Evolutionary conservation across 2,113 vertebrate genomes (phyloP).

Genomic region (Halichoeres trimaculatus): DNA sequence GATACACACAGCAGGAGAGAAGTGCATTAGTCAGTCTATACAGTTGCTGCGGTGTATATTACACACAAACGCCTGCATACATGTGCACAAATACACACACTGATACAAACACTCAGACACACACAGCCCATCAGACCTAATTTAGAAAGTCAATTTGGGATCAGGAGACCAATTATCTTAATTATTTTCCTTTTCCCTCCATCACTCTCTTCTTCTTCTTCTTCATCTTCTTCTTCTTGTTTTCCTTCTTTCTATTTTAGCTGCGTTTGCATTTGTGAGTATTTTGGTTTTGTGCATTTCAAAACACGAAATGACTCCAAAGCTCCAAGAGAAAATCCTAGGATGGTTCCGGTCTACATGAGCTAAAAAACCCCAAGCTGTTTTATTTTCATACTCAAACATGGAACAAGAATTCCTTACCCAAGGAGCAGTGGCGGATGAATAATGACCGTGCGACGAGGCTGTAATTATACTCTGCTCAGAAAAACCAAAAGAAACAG

Average conservation of each 20-base stretch:
- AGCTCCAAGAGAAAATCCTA: conserved; percentile 46
- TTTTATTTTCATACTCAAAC: conserved; percentile 67
- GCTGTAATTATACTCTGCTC: conserved; percentile 68
- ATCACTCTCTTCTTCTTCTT: conserved; percentile 61
- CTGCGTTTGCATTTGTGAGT: conserved; percentile 73
- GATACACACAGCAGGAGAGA: conserved; percentile 28
- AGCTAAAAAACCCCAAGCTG: conserved; percentile 28
- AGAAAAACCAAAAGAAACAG: conserved; percentile 63
- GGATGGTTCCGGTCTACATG: conserved; percentile 45
- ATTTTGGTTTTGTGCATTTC: conserved; percentile 67
- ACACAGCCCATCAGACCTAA: conserved; percentile 60
- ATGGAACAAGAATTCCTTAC: conserved; percentile 60
- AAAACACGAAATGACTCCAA: conserved; percentile 69
- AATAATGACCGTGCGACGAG: conserved; percentile 62
- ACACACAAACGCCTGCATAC: conserved; percentile 32
- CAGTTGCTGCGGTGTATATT: neutral
- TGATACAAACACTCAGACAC: conserved; percentile 1
- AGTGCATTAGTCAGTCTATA: conserved; percentile 41
- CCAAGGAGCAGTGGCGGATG: conserved; percentile 55
- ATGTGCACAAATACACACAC: conserved; percentile 3
- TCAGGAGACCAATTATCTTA: conserved; percentile 84
- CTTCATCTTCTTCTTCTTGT: conserved; percentile 66
- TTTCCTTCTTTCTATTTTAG: conserved; percentile 75
- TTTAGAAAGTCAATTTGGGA: conserved; percentile 81
- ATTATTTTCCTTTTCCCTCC: conserved; percentile 76